These are phyloP conservation scores for Nesometra sesokonis DNA, from an alignment of 35 echinoderm and acorn worm species.

Conservation along the genomic window DNA sequence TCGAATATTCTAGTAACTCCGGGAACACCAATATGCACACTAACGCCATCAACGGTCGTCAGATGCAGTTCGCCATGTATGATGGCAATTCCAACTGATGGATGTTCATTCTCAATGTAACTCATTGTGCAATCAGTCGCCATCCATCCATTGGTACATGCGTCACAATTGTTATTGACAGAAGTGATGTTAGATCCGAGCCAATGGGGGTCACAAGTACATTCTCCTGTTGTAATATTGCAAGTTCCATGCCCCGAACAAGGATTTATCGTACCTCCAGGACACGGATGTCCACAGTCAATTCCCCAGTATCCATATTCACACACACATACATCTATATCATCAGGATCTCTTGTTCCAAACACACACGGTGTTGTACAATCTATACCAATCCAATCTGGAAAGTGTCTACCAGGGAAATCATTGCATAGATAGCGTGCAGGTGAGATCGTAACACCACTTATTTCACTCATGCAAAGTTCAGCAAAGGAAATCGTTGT, in stretches of 20 bases:
- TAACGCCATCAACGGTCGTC: neutral
- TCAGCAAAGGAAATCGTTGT: conserved; percentile 43
- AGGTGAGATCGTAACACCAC: conserved; percentile 10
- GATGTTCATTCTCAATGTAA: neutral
- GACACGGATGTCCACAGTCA: conserved; percentile 7
- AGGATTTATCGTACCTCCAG: conserved; percentile 39
- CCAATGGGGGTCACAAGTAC: neutral
- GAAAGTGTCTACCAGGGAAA: conserved; percentile 54
- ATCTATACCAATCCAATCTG: conserved; percentile 48
- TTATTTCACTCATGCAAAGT: conserved; percentile 4
- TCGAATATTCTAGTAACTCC: neutral
- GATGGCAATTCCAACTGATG: conserved; percentile 5
- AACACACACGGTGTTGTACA: conserved; percentile 57
- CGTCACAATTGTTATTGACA: neutral
- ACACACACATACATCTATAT: conserved; percentile 1
- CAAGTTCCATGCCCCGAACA: conserved; percentile 31
- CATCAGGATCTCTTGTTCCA: conserved; percentile 38
- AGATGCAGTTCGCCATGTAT: neutral
- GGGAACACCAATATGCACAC: neutral
- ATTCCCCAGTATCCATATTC: conserved; percentile 13
- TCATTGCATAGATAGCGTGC: conserved; percentile 40
- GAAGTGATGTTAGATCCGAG: neutral
- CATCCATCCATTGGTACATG: neutral
- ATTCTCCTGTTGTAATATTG: conserved; percentile 6
- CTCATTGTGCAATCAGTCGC: conserved; percentile 1